phyloP scores from a whole-genome alignment of 2,797 vertebrate genomes.

The Atherinosoma microstoma region DNA sequence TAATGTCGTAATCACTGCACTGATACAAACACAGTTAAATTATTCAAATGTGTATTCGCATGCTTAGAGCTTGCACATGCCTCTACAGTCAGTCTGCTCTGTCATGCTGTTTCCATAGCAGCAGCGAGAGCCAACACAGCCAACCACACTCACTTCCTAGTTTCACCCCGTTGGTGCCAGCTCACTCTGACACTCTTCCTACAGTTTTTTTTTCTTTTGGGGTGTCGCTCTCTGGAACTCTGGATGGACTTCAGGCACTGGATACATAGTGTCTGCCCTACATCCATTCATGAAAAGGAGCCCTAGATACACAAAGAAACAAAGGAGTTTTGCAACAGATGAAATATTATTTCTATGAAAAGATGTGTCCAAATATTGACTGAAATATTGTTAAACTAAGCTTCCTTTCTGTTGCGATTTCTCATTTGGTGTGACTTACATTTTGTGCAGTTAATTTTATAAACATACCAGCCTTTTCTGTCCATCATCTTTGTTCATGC shows the following conservation, averaged over 20 bases:
- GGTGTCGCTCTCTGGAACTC: conserved; percentile 20
- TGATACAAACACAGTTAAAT: conserved; percentile 15
- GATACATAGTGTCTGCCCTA: neutral
- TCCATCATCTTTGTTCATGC: neutral
- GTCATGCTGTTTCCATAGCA: conserved; percentile 80
- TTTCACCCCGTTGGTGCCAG: conserved; percentile 57
- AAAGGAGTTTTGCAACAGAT: neutral
- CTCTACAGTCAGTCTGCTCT: conserved; percentile 77
- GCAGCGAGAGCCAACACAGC: conserved; percentile 70
- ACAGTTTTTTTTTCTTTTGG: conserved; percentile 17
- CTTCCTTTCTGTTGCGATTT: neutral
- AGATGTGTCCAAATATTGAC: neutral
- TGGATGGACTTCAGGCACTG: conserved; percentile 12
- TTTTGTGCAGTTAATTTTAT: neutral
- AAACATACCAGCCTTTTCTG: neutral
- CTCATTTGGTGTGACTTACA: neutral
- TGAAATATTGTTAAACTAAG: neutral
- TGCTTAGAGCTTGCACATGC: conserved; percentile 38
- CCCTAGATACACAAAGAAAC: neutral
- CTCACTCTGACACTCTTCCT: conserved; percentile 35
- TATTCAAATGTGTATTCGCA: conserved; percentile 4
- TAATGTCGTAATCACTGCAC: conserved; percentile 12
- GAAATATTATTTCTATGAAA: neutral
- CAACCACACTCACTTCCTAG: conserved; percentile 72
- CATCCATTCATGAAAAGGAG: conserved; percentile 16